These are phyloP conservation scores for Rhabdomys dilectus DNA, from an alignment of 2,113 vertebrate genomes.

Conservation along the genomic window DNA sequence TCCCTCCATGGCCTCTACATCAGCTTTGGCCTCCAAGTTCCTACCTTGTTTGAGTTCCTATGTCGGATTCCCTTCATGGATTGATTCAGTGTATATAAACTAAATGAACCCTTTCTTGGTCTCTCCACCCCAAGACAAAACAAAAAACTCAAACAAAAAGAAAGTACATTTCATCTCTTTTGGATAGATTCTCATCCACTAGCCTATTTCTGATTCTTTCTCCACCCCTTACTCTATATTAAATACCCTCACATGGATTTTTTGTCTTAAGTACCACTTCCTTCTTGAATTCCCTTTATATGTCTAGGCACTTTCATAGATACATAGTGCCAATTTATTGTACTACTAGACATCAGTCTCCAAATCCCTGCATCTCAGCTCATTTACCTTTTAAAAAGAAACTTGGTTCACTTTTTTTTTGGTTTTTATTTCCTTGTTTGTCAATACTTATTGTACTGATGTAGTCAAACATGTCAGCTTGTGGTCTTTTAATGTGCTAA, in stretches of 20 bases:
- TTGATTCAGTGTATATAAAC: not conserved
- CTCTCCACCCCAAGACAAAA: not conserved
- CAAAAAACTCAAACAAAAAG: not conserved
- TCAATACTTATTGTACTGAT: not conserved
- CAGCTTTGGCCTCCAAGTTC: not conserved
- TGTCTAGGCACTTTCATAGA: not conserved
- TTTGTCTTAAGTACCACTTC: not conserved
- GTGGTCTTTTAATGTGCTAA: not conserved
- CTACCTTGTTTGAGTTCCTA: not conserved
- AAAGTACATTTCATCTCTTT: not conserved
- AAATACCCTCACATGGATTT: not conserved
- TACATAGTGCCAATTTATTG: conserved; percentile 1
- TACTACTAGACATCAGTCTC: not conserved
- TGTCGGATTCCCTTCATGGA: not conserved
- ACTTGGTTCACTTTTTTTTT: conserved; percentile 11
- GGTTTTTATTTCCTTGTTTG: conserved; percentile 4
- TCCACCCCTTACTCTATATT: not conserved
- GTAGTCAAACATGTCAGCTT: not conserved
- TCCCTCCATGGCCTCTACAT: not conserved
- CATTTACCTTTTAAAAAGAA: not conserved
- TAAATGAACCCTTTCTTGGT: not conserved
- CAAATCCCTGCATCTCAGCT: not conserved
- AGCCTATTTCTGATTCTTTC: not conserved
- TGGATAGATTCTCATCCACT: not conserved
- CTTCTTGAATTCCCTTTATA: not conserved